Base-by-base conservation (phyloP, 2,888 invertebrate species). In the Sepiola atlantica region DNA sequence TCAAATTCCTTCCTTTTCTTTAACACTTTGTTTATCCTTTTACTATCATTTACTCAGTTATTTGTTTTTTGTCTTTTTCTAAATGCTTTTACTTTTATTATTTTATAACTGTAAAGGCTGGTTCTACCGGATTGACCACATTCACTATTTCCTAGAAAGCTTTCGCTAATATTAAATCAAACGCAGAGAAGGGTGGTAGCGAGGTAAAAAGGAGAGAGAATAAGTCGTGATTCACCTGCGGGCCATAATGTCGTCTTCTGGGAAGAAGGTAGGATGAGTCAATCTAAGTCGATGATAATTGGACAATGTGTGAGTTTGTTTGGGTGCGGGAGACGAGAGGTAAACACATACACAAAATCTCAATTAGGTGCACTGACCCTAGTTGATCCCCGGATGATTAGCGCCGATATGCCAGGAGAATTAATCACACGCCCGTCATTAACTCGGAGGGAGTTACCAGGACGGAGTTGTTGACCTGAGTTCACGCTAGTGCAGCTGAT, bases 321-420 rank as follows among this genome's bases (percentile, higher is more conserved):
- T 77, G 77, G 77, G 77, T 77, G 77, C 77, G 77, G 77, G 77
- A 77, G 14, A 45, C 8, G 45, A 14, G 77, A 77, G n/a, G n/a
- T 77, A 77, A 77, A 77, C 77, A 77, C 16, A n/a, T 16, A 32
- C 14, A 45, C 45, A 45, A 45, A n/a, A 21, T 12, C 77, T 77
- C n/a, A 77, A 77, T 77, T 77, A 77, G 77, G 77, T 77, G 77
- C 77, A n/a, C n/a, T 77, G 77, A 77, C 77, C 77, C 77, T 77
- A 77, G 77, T 77, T 77, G 77, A 77, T 77, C 77, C 77, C 77
- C 77, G n/a, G 77, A 77, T 77, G 77, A 77, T 77, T 77, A 77
- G n/a, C 77, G 14, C 77, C 16, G 77, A 77, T 77, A 77, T 77
- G 77, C 77, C 77, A 32, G 16, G 4, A 77, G 77, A 77, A n/a